phyloP scores from a whole-genome alignment of 2,797 vertebrate genomes.

The Danio choprae region DNA sequence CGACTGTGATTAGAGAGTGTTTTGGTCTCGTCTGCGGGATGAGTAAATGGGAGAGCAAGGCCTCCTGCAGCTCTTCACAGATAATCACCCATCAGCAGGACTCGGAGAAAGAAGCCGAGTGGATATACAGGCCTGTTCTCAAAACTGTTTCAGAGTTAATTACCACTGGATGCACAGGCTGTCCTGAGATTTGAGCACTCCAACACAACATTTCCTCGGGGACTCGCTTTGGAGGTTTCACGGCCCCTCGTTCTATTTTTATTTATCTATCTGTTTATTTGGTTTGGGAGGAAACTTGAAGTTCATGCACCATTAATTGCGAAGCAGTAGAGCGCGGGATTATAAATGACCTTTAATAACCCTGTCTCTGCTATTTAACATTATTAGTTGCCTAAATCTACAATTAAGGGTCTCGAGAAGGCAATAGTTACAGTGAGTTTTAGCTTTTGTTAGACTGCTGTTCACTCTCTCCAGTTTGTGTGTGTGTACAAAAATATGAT shows the following conservation, averaged over 20 bases:
- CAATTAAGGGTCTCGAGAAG: not conserved
- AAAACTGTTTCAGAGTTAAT: conserved; percentile 76
- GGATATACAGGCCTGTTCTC: conserved; percentile 44
- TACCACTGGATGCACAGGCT: conserved; percentile 78
- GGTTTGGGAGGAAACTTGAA: not conserved
- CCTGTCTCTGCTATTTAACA: conserved; percentile 15
- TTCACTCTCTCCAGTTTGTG: no score
- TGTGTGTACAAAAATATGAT: no score
- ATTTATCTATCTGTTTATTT: conserved; percentile 26
- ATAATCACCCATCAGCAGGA: conserved; percentile 81
- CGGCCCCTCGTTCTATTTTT: conserved; percentile 30
- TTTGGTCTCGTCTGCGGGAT: conserved; percentile 69
- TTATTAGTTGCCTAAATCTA: not conserved
- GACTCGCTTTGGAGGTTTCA: conserved; percentile 39
- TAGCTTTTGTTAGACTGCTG: not conserved
- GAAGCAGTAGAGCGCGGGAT: not conserved
- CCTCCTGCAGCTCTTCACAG: conserved; percentile 69
- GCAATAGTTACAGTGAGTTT: not conserved
- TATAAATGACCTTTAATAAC: conserved; percentile 22
- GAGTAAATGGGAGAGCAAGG: conserved; percentile 70
- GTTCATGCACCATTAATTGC: conserved; percentile 16
- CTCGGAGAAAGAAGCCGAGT: conserved; percentile 56
- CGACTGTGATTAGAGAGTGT: no score
- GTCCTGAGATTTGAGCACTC: conserved; percentile 67
- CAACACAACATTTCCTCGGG: conserved; percentile 43